A percentile compares a stretch with the other conserved stretches of the same genome.
Evolutionary conservation across 2,888 invertebrate species (phyloP).

Genomic region (Cephus rjabovi): DNA sequence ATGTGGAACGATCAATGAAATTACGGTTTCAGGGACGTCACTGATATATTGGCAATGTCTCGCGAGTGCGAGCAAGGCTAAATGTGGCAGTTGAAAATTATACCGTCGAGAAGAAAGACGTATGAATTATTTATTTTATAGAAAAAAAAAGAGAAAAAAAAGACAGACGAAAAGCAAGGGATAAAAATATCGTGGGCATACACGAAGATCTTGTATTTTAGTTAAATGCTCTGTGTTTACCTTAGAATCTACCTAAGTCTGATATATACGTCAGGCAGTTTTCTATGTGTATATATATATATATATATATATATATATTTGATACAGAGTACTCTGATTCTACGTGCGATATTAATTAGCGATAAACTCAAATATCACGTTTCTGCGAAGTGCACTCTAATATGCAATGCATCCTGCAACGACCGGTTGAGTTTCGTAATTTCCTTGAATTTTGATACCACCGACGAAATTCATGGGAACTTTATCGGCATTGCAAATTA

Average conservation of each 20-base stretch:
- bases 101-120: constrained; percentile 29
- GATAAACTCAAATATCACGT: not conserved
- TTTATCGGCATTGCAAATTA: not conserved
- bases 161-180: not conserved
- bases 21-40: not conserved
- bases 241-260: not conserved
- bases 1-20: not conserved
- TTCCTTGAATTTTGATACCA: not conserved
- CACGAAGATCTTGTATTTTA: not conserved
- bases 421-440: not conserved
- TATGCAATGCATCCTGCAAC: not conserved
- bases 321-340: not conserved
- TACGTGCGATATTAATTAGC: not conserved
- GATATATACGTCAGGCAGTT: not conserved
- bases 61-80: constrained; percentile 40
- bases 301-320: not conserved
- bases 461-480: not conserved
- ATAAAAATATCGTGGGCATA: not conserved
- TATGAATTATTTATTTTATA: constrained; percentile 50
- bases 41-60: not conserved
- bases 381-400: not conserved
- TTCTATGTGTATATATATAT: not conserved
- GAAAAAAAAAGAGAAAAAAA: constrained; percentile 18
- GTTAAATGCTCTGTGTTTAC: not conserved
- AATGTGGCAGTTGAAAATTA: constrained; percentile 28